phyloP scores from a whole-genome alignment of 1,140 invertebrate genomes.

The Rhynchophorus ferrugineus region DNA sequence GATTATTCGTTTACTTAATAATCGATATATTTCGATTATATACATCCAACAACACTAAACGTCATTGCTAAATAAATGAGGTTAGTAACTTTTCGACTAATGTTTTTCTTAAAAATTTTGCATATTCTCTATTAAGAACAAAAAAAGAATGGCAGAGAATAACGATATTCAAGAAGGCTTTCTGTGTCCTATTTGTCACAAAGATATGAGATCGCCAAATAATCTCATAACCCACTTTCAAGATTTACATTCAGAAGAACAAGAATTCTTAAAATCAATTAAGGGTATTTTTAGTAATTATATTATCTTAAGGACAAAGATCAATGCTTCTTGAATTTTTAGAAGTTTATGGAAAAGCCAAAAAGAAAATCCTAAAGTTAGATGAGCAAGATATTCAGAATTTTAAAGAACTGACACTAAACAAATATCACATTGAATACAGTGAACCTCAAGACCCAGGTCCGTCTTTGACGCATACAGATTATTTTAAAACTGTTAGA shows the following conservation, averaged over 20 bases:
- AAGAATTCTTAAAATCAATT: slow-evolving; percentile 81
- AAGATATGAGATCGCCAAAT: slow-evolving; percentile 73
- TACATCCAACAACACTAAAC: too few relatives aligned
- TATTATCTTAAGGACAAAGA: too few relatives aligned
- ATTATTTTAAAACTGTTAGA: slow-evolving; percentile 68
- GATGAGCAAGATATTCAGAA: slow-evolving; percentile 58
- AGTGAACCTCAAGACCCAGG: slow-evolving; percentile 61
- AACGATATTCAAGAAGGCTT: slow-evolving; percentile 64
- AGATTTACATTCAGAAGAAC: slow-evolving; percentile 78
- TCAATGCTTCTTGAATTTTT: too few relatives aligned
- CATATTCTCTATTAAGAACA: too few relatives aligned
- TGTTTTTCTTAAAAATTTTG: too few relatives aligned
- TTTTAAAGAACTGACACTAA: slow-evolving; percentile 43
- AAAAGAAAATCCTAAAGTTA: slow-evolving; percentile 78
- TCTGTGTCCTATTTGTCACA: slow-evolving; percentile 87
- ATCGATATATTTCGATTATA: too few relatives aligned
- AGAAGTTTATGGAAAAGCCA: slow-evolving; percentile 82
- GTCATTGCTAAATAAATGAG: too few relatives aligned
- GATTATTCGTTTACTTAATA: too few relatives aligned
- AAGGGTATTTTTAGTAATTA: slow-evolving; percentile 59
- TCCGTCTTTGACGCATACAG: slow-evolving; percentile 57
- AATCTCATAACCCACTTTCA: slow-evolving; percentile 84
- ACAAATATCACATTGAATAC: slow-evolving; percentile 31
- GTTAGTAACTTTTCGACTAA: too few relatives aligned
- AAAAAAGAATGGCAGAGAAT: slow-evolving; percentile 11